A percentile compares a stretch with the other conserved stretches of the same genome.
Conservation (phyloP, 2,888 invertebrate genomes). For the Lasioglossum malachurum region DNA sequence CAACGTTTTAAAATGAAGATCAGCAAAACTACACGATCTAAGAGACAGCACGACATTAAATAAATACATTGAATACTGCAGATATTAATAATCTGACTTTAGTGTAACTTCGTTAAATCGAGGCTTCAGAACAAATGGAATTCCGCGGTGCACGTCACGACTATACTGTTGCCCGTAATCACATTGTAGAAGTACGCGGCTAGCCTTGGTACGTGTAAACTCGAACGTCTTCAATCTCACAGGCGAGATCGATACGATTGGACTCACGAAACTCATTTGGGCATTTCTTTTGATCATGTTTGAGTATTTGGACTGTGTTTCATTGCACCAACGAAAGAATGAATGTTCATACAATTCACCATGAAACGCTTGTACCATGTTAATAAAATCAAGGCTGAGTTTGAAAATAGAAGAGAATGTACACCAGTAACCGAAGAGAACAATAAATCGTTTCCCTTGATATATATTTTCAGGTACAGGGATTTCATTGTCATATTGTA, state of each 20-base stretch:
- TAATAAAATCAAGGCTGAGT: conserved; percentile 25
- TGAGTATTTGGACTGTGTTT: background rate
- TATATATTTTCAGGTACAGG: conserved; percentile 79
- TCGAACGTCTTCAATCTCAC: background rate
- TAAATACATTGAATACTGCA: no score
- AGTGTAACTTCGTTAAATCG: no score
- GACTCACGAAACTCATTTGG: background rate
- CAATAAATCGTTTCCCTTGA: conserved; percentile 39
- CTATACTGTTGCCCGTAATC: conserved; percentile 14
- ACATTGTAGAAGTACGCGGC: conserved; percentile 1
- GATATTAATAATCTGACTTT: no score
- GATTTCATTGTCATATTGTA: conserved; percentile 82
- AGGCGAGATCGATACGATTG: background rate
- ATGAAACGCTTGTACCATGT: conserved; percentile 46
- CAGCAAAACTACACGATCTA: no score
- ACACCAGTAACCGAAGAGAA: no score
- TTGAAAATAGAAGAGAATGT: background rate
- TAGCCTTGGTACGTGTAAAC: conserved; percentile 51
- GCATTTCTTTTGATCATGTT: background rate
- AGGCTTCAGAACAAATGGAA: background rate
- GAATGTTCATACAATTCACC: conserved; percentile 20
- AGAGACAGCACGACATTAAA: no score
- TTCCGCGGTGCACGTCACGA: background rate
- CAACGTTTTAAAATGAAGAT: no score
- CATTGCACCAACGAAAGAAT: background rate